Percentiles rank a stretch among this genome's conserved stretches.
phyloP scores from a whole-genome alignment of 1,140 invertebrate genomes.

The Drosophila albomicans region DNA sequence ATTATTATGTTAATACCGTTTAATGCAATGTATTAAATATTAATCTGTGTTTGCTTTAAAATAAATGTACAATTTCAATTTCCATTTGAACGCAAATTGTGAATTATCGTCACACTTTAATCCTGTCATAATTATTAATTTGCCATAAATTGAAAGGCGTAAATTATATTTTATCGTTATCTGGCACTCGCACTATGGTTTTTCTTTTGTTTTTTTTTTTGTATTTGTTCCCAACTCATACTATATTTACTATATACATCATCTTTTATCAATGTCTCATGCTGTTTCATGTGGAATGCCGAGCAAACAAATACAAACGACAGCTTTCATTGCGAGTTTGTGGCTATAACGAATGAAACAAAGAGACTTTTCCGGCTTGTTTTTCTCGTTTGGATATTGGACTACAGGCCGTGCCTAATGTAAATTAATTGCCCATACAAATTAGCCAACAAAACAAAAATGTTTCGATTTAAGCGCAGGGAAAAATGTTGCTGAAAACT shows the following conservation, averaged over 20 bases:
- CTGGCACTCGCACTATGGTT: not conserved
- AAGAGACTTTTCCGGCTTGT: constrained; percentile 12
- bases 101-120: constrained; percentile 20
- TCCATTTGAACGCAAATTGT: constrained; percentile 16
- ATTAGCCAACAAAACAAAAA: constrained; percentile 62
- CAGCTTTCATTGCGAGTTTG: constrained; percentile 12
- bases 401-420: constrained; percentile 39
- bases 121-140: constrained; percentile 34
- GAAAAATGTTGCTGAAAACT: constrained; percentile 12
- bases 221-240: not conserved
- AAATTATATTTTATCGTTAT: constrained; percentile 35
- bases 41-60: constrained; percentile 13
- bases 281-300: not conserved
- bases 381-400: no score
- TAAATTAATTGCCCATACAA: constrained; percentile 78
- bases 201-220: not conserved
- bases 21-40: constrained; percentile 15
- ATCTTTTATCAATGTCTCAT: constrained; percentile 1
- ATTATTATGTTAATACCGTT: constrained; percentile 28
- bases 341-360: constrained; percentile 42
- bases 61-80: constrained; percentile 2
- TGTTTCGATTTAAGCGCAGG: constrained; percentile 21
- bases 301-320: not conserved
- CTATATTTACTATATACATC: not conserved
- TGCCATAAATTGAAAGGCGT: constrained; percentile 13